phyloP scores from a whole-genome alignment of 2,797 vertebrate genomes.

The Hydrocynus forskahlii region DNA sequence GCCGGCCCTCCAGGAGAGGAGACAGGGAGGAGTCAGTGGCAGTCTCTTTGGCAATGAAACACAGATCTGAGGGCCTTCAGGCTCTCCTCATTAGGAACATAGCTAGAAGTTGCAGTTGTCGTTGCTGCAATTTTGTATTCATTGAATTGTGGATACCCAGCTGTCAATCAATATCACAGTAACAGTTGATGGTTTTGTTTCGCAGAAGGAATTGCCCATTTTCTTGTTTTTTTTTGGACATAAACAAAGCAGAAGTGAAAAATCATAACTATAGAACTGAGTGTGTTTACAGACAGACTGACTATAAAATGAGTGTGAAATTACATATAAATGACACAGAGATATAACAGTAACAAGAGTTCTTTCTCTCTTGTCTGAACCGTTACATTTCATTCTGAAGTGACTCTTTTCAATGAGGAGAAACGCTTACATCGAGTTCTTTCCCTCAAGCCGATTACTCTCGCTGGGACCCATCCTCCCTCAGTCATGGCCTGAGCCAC shows the following conservation, averaged over 20 bases:
- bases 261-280: no score
- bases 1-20: slow-evolving; percentile 37
- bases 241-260: no score
- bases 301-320: no score
- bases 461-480: slow-evolving; percentile 68
- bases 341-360: no score
- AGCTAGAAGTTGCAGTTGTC: background rate
- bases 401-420: background rate
- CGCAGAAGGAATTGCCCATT: no score
- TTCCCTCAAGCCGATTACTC: slow-evolving; percentile 59
- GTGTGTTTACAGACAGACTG: no score
- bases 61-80: slow-evolving; percentile 26
- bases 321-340: no score
- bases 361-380: no score
- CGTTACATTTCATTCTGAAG: slow-evolving; percentile 5
- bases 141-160: background rate
- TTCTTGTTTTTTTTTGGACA: no score
- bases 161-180: background rate
- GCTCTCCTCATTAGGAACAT: slow-evolving; percentile 8
- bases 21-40: slow-evolving; percentile 47
- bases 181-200: no score
- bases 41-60: slow-evolving; percentile 25
- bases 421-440: slow-evolving; percentile 12
- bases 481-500: slow-evolving; percentile 75
- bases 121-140: background rate